Percentiles rank a stretch among this genome's conserved stretches.
Evolutionary conservation across 1,140 invertebrate genomes (phyloP).

Genomic region (Drosophila rhopaloa): DNA sequence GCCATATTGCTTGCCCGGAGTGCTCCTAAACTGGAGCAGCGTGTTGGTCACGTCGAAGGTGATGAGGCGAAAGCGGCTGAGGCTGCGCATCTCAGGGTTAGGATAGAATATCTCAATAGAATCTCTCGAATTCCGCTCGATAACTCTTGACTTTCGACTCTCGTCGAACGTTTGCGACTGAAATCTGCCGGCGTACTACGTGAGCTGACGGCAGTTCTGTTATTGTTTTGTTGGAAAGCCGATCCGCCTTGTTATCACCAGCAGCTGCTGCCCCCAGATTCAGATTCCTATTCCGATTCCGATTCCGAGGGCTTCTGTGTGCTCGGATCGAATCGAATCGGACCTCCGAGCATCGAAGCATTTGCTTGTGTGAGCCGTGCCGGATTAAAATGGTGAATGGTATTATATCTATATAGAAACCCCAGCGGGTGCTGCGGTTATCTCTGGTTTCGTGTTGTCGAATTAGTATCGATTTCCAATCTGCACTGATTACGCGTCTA

Average conservation of each 20-base stretch:
- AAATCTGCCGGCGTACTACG: conserved; percentile 49
- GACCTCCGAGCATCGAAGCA: conserved; percentile 16
- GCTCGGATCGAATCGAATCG: conserved; percentile 17
- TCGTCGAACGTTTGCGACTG: conserved; percentile 21
- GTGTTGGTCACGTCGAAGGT: conserved; percentile 96
- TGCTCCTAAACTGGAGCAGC: conserved; percentile 89
- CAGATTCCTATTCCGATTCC: conserved; percentile 11
- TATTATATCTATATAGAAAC: conserved; percentile 1
- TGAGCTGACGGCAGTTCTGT: conserved; percentile 38
- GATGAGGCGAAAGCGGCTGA: conserved; percentile 87
- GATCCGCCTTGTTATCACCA: conserved; percentile 34
- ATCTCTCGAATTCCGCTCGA: background rate
- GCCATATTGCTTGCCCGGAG: conserved; percentile 91
- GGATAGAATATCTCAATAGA: background rate
- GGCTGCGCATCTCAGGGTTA: conserved; percentile 76
- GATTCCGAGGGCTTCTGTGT: conserved; percentile 14
- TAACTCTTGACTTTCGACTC: conserved; percentile 17
- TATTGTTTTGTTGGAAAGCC: conserved; percentile 50
- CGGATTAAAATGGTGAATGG: conserved; percentile 8
- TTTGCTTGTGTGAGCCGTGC: background rate
- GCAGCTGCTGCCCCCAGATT: conserved; percentile 27
- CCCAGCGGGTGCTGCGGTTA: conserved; percentile 22
- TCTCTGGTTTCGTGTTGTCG: conserved; percentile 19
- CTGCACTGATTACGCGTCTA: conserved; percentile 31
- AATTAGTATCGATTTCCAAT: conserved; percentile 40